phyloP scores from a whole-genome alignment of 2,113 vertebrate species.

The Sardina pilchardus region DNA sequence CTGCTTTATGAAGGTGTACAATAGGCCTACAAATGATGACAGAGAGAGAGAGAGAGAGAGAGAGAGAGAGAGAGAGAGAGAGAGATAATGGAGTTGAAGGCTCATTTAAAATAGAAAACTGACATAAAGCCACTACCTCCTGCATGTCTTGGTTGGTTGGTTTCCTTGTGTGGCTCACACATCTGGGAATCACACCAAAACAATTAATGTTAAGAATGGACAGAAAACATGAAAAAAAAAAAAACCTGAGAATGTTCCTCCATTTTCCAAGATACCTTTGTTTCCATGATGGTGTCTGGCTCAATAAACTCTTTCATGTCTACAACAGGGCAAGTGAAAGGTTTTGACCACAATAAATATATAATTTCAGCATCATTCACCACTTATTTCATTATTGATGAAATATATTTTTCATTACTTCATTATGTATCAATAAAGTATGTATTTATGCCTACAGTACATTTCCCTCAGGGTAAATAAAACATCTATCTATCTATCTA shows the following conservation, averaged over 20 bases:
- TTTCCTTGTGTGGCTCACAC: not conserved
- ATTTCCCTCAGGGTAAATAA: too few species aligned
- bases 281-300: not conserved
- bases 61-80: not conserved
- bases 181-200: not conserved
- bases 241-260: not conserved
- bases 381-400: not conserved
- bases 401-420: not conserved
- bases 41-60: not conserved
- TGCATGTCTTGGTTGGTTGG: not conserved
- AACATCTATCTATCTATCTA: too few species aligned
- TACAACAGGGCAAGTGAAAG: not conserved
- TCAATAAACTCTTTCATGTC: not conserved
- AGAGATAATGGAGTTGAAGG: too few species aligned
- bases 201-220: not conserved
- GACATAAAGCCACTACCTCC: not conserved
- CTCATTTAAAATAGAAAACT: not conserved
- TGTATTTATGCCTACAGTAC: too few species aligned
- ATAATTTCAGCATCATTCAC: not conserved
- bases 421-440: too few species aligned
- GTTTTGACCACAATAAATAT: not conserved
- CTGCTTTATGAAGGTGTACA: not conserved
- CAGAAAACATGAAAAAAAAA: not conserved
- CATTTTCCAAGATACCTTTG: not conserved
- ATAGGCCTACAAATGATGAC: not conserved